Evolutionary conservation across 2,113 vertebrate genomes (phyloP).

Genomic region (Triplophysa tibetana): DNA sequence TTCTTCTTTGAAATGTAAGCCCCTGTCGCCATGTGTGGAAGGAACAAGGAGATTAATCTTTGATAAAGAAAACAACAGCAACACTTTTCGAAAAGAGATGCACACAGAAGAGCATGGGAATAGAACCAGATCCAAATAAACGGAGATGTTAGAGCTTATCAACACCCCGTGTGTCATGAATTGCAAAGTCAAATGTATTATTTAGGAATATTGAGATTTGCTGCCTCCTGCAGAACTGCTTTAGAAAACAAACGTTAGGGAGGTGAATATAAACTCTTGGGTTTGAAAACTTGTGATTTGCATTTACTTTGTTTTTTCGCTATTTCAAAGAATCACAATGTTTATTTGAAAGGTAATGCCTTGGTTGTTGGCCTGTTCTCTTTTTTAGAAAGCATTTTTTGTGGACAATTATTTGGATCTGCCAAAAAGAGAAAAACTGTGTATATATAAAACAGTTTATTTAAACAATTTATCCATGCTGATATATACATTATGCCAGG

Average conservation of each 20-base stretch:
- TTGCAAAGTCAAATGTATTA: not conserved
- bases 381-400: no score
- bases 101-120: not conserved
- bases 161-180: not conserved
- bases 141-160: not conserved
- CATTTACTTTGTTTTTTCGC: no score
- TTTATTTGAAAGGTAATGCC: not conserved
- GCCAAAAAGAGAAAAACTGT: no score
- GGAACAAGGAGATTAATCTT: constrained; percentile 11
- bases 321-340: not conserved
- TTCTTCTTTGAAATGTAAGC: not conserved
- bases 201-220: not conserved
- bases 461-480: no score
- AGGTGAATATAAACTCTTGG: no score
- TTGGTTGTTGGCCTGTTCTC: no score
- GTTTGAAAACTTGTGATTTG: no score
- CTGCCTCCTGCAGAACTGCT: no score
- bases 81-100: not conserved
- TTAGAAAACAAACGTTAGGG: no score
- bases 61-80: not conserved
- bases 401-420: no score
- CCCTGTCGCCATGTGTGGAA: not conserved
- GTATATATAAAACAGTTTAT: no score
- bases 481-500: not conserved
- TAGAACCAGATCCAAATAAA: constrained; percentile 1